Conservation (phyloP, 2,113 vertebrate genomes). For the Columbina picui region DNA sequence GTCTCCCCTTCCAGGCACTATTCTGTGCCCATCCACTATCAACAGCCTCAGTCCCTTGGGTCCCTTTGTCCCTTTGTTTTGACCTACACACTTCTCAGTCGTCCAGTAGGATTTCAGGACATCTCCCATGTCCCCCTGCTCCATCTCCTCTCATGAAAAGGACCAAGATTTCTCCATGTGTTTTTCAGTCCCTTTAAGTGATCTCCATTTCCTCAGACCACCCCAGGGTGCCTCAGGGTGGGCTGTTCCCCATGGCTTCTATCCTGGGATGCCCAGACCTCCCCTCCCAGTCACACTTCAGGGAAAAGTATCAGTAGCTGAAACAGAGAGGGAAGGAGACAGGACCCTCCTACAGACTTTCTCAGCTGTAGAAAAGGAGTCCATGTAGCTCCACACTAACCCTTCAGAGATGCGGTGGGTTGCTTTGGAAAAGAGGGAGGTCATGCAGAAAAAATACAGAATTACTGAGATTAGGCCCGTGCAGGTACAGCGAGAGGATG, state of each 20-base stretch:
- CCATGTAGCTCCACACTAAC: neutral
- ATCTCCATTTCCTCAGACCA: neutral
- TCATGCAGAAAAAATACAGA: neutral
- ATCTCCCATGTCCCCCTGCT: neutral
- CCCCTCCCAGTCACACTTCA: neutral
- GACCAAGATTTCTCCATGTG: neutral
- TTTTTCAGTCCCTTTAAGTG: neutral
- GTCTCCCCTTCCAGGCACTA: neutral
- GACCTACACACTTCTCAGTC: neutral
- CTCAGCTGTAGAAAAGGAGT: neutral
- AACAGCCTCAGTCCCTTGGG: neutral
- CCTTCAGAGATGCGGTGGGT: neutral
- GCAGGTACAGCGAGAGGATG: neutral
- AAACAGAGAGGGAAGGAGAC: neutral
- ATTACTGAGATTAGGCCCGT: neutral
- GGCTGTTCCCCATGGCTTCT: neutral
- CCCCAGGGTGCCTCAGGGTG: no score
- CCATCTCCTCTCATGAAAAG: neutral
- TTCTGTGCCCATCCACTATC: accelerated
- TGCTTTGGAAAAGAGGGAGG: neutral
- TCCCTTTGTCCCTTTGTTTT: no score
- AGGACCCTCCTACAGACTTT: neutral
- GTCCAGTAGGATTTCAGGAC: neutral
- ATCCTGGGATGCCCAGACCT: neutral
- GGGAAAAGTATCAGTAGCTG: neutral